Evolutionary conservation across 2,113 vertebrate genomes (phyloP), one percentile per base, ranked within the genome.

Genomic region (Rhegmatorhina hoffmannsi): DNA sequence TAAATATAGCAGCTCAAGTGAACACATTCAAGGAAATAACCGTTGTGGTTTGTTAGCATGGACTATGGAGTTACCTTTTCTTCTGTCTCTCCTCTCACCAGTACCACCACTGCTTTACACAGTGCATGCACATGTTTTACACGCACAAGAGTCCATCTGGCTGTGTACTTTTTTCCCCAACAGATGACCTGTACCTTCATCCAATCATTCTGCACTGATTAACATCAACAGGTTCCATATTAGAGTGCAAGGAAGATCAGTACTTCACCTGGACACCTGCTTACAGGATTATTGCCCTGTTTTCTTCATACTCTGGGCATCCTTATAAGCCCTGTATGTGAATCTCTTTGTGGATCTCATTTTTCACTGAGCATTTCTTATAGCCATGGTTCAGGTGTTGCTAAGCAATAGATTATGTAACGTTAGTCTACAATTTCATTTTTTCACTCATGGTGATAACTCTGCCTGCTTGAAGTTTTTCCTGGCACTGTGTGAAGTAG

Each of bases 131-230:
- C 0, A 1, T 2, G 13, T 66, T 18, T 33, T 56, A 36, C 16
- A 29, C 2, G 21, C 7, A 34, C 12, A 86, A 84, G 33, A 34
- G 26, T 18, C 67, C 60, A 19, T 46, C 67, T 76, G 79, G 28
- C 55, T 80, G 7, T 26, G 9, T 56, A 72, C 17, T 9, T 76
- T 23, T 64, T 73, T 67, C 46, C 47, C 38, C 46, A 77, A 31
- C 63, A 88, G 72, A 84, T 53, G 50, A 93, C 17, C 23, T 70
- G 44, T 25, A 66, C 38, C 72, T 86, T 92, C 79, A 93, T 93
- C 72, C 68, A 68, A 3, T 89, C 89, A 91, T 90, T 92, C 92
- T 92, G 94, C 85, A 55, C 60, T 56, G 63, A 84, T 93, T 92
- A 90, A 93, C 50, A 67, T 81, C 75, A 92, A 81, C 64, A 81